These are phyloP conservation scores for Trachelus tabidus DNA, from an alignment of 2,888 invertebrate species.

Conservation along the genomic window DNA sequence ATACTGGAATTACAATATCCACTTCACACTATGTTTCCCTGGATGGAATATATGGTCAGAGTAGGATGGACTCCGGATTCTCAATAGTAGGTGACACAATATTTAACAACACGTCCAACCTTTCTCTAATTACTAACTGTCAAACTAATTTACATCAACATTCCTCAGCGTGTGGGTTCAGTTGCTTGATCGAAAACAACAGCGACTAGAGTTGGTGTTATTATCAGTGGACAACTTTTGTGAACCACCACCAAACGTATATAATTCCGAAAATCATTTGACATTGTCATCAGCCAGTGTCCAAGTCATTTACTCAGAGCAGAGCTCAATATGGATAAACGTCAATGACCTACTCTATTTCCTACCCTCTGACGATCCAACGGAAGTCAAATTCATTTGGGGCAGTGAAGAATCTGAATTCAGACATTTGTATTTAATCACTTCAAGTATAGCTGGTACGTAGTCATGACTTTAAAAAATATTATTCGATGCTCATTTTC, in stretches of 20 bases:
- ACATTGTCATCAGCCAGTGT: slow-evolving; percentile 65
- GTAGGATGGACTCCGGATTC: slow-evolving; percentile 96
- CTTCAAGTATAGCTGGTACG: slow-evolving; percentile 69
- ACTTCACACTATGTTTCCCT: slow-evolving; percentile 85
- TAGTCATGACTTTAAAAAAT: neutral
- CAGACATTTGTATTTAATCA: slow-evolving; percentile 86
- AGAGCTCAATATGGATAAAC: slow-evolving; percentile 89
- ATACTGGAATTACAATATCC: slow-evolving; percentile 82
- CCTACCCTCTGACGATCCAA: slow-evolving; percentile 72
- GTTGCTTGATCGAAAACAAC: slow-evolving; percentile 88
- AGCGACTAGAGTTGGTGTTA: slow-evolving; percentile 84
- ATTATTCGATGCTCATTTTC: neutral
- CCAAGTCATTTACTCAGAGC: slow-evolving; percentile 74
- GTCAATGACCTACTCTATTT: slow-evolving; percentile 92
- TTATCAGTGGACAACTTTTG: slow-evolving; percentile 84
- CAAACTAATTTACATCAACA: neutral
- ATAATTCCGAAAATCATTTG: slow-evolving; percentile 66
- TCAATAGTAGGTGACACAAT: slow-evolving; percentile 76
- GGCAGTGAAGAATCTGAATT: slow-evolving; percentile 92
- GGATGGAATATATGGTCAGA: slow-evolving; percentile 95
- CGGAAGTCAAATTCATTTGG: slow-evolving; percentile 81
- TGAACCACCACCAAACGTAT: slow-evolving; percentile 69
- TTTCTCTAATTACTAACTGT: slow-evolving; percentile 20
- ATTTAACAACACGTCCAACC: neutral
- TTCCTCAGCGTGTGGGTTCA: slow-evolving; percentile 88